Conservation (phyloP, 2,888 invertebrate species). For the Plutella xylostella region DNA sequence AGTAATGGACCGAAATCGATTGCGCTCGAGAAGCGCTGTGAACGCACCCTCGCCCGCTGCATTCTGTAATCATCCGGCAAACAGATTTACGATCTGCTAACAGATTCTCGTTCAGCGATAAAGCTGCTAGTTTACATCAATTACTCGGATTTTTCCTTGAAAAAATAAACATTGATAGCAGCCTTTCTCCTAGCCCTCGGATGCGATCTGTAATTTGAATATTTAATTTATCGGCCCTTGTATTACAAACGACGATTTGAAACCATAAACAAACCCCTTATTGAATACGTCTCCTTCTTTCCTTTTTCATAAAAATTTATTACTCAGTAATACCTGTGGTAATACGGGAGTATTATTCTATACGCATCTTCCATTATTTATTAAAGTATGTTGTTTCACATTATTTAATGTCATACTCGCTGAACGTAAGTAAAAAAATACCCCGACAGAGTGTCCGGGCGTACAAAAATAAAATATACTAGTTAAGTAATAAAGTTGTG, state of each 20-base stretch:
- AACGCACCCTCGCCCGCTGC: conserved; percentile 18
- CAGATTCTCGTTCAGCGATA: conserved; percentile 21
- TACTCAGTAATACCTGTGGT: neutral
- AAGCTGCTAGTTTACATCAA: conserved; percentile 16
- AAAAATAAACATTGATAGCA: neutral
- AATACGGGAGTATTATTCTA: conserved; percentile 1
- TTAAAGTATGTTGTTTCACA: conserved; percentile 1
- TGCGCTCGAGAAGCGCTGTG: conserved; percentile 25
- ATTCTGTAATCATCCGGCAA: conserved; percentile 13
- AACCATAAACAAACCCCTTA: neutral
- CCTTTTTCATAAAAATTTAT: conserved; percentile 2
- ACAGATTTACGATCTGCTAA: conserved; percentile 45
- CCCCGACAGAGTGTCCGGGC: neutral
- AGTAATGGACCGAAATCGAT: conserved; percentile 53
- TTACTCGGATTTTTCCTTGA: neutral
- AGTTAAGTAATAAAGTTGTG: conserved; percentile 1
- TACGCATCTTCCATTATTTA: conserved; percentile 2
- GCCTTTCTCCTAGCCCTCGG: neutral
- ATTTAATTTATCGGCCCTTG: conserved; percentile 1
- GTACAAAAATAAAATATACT: neutral
- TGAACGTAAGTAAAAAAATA: neutral
- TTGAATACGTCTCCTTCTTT: conserved; percentile 1
- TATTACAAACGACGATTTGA: conserved; percentile 1
- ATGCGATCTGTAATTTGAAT: conserved; percentile 4
- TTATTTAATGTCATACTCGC: neutral